These are phyloP conservation scores for Schizopygopsis malacanthus DNA, from an alignment of 2,797 vertebrate genomes.

Conservation along the genomic window DNA sequence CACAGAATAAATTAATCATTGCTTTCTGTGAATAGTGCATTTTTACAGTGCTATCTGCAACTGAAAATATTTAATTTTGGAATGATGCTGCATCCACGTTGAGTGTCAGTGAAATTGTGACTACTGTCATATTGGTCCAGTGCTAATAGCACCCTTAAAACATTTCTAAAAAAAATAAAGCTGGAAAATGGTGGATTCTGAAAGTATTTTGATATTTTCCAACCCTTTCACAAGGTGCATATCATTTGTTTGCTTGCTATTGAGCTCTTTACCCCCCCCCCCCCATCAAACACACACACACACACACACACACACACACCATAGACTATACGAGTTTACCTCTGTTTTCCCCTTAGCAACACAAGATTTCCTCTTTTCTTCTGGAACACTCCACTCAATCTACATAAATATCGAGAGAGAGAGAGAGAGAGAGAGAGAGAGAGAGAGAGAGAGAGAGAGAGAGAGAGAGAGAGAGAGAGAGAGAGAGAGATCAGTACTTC, in stretches of 20 bases:
- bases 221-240: not conserved
- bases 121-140: no score
- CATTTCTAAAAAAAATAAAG: not conserved
- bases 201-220: not conserved
- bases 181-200: not conserved
- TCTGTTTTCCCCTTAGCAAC: conserved; percentile 83
- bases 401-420: conserved; percentile 34
- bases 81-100: not conserved
- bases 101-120: not conserved
- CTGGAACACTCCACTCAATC: conserved; percentile 64
- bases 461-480: not conserved
- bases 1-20: not conserved
- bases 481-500: not conserved
- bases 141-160: not conserved
- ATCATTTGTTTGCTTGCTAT: conserved; percentile 68
- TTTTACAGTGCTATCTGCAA: not conserved
- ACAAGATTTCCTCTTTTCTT: conserved; percentile 73
- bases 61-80: not conserved
- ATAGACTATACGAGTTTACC: conserved; percentile 33
- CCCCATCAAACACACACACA: conserved; percentile 18
- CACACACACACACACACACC: conserved; percentile 15
- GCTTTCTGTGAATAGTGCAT: not conserved
- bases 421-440: conserved; percentile 8
- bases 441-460: conserved; percentile 35
- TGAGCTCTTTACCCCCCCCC: not conserved